Conservation (phyloP, 1,140 invertebrate species). For the Euwallacea fornicatus region DNA sequence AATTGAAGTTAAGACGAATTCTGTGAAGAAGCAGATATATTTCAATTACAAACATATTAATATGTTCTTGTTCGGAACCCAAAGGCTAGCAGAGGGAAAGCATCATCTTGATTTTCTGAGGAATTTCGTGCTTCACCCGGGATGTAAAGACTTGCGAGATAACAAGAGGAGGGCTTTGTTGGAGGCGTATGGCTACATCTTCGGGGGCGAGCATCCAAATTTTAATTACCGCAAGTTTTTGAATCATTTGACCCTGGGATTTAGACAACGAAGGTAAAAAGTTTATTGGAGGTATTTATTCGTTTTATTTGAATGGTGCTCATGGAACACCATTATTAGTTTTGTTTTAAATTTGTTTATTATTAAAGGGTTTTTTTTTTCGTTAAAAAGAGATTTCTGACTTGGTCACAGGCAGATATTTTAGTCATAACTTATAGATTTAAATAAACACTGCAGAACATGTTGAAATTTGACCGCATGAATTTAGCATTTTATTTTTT, state of each 20-base stretch:
- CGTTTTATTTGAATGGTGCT: no score
- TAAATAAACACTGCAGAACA: neutral
- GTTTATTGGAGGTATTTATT: no score
- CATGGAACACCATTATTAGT: no score
- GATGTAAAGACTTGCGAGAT: neutral
- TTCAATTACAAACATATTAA: slow-evolving; percentile 33
- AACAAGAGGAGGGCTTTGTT: slow-evolving; percentile 22
- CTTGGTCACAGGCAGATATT: neutral
- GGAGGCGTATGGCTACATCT: slow-evolving; percentile 36
- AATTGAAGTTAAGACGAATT: slow-evolving; percentile 13
- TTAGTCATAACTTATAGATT: neutral
- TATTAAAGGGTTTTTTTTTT: no score
- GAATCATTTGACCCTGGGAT: neutral
- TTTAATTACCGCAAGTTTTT: slow-evolving; percentile 32
- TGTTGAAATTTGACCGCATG: neutral
- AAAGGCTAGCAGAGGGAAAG: slow-evolving; percentile 20
- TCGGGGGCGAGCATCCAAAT: slow-evolving; percentile 33
- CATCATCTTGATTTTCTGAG: slow-evolving; percentile 29
- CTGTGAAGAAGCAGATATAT: slow-evolving; percentile 19
- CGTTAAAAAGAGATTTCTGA: no score
- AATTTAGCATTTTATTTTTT: neutral
- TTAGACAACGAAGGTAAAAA: neutral
- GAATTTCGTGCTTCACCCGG: slow-evolving; percentile 20
- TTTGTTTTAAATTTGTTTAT: no score
- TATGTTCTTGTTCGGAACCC: slow-evolving; percentile 38